These are phyloP conservation scores for Leuctra nigra DNA, from an alignment of 2,888 invertebrate genomes.

Conservation along the genomic window DNA sequence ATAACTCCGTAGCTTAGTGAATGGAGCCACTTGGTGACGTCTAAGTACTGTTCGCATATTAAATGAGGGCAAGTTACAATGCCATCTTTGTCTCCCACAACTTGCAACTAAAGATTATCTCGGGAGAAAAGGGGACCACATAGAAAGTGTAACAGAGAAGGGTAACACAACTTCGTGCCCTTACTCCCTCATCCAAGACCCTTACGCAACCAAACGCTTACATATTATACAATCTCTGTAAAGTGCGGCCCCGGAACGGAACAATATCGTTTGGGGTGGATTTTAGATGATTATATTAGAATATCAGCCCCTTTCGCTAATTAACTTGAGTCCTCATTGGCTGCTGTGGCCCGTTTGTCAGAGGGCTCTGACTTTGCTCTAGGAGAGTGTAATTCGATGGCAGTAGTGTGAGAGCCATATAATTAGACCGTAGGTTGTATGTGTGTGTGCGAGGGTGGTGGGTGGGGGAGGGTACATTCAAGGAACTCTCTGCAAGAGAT, in stretches of 20 bases:
- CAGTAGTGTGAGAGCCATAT: too few relatives aligned
- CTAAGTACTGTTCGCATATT: neutral
- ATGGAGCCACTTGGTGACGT: neutral
- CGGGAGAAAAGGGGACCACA: neutral
- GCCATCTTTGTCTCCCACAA: neutral
- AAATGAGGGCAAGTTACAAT: neutral
- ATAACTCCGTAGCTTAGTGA: neutral
- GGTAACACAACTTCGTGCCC: neutral
- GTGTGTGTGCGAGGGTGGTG: too few relatives aligned
- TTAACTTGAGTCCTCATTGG: too few relatives aligned
- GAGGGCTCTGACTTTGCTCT: too few relatives aligned
- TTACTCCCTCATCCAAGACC: too few relatives aligned
- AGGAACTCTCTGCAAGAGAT: too few relatives aligned
- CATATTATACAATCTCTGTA: neutral
- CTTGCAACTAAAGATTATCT: neutral
- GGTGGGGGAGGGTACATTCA: too few relatives aligned
- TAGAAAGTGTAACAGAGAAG: neutral
- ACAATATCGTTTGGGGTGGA: constrained; percentile 2
- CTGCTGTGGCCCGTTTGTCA: too few relatives aligned
- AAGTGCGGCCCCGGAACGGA: neutral
- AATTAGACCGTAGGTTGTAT: too few relatives aligned
- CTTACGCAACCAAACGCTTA: too few relatives aligned
- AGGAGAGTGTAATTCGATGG: too few relatives aligned
- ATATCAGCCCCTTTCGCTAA: constrained; percentile 4
- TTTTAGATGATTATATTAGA: constrained; percentile 9